Percentiles rank a stretch among this genome's conserved stretches.
Conservation (phyloP, 2,888 invertebrate species). For the Tethea ocularis region DNA sequence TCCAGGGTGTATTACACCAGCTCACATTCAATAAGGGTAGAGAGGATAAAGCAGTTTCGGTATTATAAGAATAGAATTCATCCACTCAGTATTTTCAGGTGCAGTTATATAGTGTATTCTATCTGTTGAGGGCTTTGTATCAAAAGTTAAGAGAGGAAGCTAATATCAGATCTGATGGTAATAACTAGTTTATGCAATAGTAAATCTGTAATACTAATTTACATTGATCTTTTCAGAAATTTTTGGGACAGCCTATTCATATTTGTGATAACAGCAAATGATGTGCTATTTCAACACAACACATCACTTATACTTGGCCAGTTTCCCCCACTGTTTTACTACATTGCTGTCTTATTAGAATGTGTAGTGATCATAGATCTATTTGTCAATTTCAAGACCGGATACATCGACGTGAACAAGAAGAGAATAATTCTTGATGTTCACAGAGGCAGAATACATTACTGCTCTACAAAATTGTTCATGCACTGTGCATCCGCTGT, state of each 20-base stretch:
- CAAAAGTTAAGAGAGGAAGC: too few species aligned
- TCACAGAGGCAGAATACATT: slow-evolving; percentile 27
- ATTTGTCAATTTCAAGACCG: slow-evolving; percentile 34
- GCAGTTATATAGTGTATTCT: too few species aligned
- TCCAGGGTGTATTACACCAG: slow-evolving; percentile 41
- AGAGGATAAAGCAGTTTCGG: slow-evolving; percentile 43
- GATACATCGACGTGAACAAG: slow-evolving; percentile 29
- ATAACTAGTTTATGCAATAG: too few species aligned
- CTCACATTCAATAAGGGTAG: slow-evolving; percentile 42
- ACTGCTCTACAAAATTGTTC: slow-evolving; percentile 40
- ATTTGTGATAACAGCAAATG: too few species aligned
- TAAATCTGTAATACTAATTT: too few species aligned
- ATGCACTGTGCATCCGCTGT: slow-evolving; percentile 38
- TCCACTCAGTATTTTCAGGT: slow-evolving; percentile 50
- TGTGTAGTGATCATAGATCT: slow-evolving; percentile 35
- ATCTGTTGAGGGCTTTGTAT: background rate
- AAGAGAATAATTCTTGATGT: slow-evolving; percentile 33
- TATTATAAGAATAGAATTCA: slow-evolving; percentile 39
- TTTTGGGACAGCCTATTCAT: slow-evolving; percentile 34
- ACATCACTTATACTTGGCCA: slow-evolving; percentile 29
- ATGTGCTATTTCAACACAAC: slow-evolving; percentile 32
- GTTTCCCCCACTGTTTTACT: slow-evolving; percentile 17
- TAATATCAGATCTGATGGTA: too few species aligned
- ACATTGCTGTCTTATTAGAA: slow-evolving; percentile 30
- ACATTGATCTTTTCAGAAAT: slow-evolving; percentile 46